phyloP scores from a whole-genome alignment of 2,113 vertebrate genomes.

The Carlito syrichta region DNA sequence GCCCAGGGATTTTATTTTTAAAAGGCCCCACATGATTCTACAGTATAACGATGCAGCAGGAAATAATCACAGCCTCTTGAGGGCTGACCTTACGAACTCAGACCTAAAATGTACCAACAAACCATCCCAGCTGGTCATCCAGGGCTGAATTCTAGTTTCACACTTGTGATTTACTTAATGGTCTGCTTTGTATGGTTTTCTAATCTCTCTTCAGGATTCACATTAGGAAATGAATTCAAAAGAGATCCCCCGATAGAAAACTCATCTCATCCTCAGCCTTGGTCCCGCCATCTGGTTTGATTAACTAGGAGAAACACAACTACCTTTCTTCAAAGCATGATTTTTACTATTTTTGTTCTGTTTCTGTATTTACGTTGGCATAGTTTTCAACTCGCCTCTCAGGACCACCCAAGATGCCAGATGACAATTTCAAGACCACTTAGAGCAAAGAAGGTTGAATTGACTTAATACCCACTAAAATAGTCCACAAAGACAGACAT shows the following conservation, averaged over 20 bases:
- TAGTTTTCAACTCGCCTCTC: neutral
- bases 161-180: neutral
- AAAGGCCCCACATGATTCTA: neutral
- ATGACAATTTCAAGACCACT: conserved; percentile 21
- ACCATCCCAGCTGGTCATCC: neutral
- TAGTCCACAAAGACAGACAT: neutral
- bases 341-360: neutral
- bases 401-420: neutral
- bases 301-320: conserved; percentile 1
- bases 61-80: conserved; percentile 1
- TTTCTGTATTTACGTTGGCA: conserved; percentile 2
- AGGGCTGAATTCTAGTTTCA: neutral
- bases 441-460: conserved; percentile 11
- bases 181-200: neutral
- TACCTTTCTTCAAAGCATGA: neutral
- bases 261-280: neutral
- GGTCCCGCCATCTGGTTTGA: neutral
- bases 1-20: neutral
- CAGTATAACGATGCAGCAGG: neutral
- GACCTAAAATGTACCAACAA: neutral
- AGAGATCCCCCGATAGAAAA: conserved; percentile 10
- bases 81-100: neutral
- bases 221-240: conserved; percentile 31
- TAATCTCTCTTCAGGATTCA: neutral
- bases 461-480: neutral